Base-by-base conservation (phyloP, 2,888 invertebrate genomes). In the Patella caerulea region DNA sequence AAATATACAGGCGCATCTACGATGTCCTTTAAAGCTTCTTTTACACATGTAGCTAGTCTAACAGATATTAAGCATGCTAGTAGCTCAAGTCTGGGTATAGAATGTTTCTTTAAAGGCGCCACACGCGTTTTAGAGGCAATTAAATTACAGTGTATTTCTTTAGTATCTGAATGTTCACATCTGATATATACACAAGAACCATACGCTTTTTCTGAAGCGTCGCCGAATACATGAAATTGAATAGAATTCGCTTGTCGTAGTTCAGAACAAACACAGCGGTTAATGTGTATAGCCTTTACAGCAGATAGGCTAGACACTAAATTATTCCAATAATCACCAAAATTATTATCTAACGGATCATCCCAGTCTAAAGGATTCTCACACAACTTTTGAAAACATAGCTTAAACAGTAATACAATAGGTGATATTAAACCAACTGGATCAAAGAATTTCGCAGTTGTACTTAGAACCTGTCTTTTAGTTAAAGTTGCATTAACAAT, bases 1-100 rank as follows among this genome's bases (percentile, higher is more conserved):
- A n/a, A 59, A 59, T 59, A 59, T 19, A 59, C 59, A 59, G 19
- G 7, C 17, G 59, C n/a, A 3, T n/a, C 59, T 59, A 59, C 19
- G 9, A 17, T 59, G 11, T 19, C 59, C 59, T 59, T 59, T 17
- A 59, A 59, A 11, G 59, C 59, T 17, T 59, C 59, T 59, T 5
- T 0, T 59, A 59, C 59, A 59, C 59, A 59, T 19, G n/a, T 9
- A 19, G 17, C 12, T 59, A 59, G 19, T 15, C 59, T 59, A 17
- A 59, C 59, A 59, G 59, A 59, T 56, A 59, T 59, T 59, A 59
- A 59, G n/a, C 59, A 59, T n/a, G 59, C 19, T n/a, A 59, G 17
- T 59, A 59, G 17, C 17, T 59, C 59, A 15, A 59, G 19, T 17
- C 19, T 59, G 19, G 59, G 59, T 59, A 59, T 15, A 59, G 59